phyloP scores from a whole-genome alignment of 2,113 vertebrate genomes.

The Phalacrocorax brasilianus region DNA sequence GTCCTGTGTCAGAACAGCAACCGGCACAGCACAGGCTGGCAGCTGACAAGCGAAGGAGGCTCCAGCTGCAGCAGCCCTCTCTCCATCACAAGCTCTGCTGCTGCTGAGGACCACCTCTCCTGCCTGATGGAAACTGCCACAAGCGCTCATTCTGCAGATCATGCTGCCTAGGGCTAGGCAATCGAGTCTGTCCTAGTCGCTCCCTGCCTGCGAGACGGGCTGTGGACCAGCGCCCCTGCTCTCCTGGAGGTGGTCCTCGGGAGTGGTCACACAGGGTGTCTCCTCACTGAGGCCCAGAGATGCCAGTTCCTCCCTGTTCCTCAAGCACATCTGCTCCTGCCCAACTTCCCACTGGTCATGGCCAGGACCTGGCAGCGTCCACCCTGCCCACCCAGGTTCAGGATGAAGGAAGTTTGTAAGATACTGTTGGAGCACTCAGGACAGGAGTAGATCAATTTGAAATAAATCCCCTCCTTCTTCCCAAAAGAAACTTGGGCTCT shows the following conservation, averaged over 20 bases:
- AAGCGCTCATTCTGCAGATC: not conserved
- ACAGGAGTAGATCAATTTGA: not conserved
- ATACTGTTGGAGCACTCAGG: not conserved
- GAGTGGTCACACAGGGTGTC: not conserved
- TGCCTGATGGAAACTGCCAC: not conserved
- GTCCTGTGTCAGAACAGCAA: not conserved
- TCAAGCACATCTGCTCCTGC: not conserved
- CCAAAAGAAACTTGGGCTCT: not conserved
- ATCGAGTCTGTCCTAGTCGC: fast-evolving
- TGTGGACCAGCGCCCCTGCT: not conserved
- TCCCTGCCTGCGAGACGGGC: not conserved
- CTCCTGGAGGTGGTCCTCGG: not conserved
- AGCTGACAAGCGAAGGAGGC: not conserved
- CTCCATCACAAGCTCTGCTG: not conserved
- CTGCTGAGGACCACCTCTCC: not conserved
- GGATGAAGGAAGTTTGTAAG: not conserved
- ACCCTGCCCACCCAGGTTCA: not conserved
- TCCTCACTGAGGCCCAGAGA: not conserved
- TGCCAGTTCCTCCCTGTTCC: not conserved
- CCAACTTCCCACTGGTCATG: not conserved
- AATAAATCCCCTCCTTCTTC: not conserved
- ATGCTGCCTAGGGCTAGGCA: not conserved
- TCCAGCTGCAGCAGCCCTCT: not conserved
- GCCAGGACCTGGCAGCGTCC: not conserved
- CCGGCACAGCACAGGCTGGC: not conserved